Evolutionary conservation across 2,888 invertebrate genomes (phyloP).

Genomic region (Epirrita christyi): DNA sequence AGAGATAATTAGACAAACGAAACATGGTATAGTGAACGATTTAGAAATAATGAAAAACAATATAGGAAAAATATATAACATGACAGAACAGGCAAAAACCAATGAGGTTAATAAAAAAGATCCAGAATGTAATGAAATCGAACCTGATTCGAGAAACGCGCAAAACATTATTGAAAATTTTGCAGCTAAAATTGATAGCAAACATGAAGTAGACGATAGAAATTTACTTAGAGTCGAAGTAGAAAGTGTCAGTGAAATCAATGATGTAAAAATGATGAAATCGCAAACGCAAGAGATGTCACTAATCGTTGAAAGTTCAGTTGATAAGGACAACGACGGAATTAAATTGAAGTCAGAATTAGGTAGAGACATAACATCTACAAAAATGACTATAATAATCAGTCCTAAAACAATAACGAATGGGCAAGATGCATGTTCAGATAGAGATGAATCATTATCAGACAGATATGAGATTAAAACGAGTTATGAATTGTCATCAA

Average conservation of each 20-base stretch:
- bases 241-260: conserved; percentile 49
- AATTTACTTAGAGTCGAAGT: conserved; percentile 59
- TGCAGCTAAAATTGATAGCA: not conserved
- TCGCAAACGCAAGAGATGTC: conserved; percentile 46
- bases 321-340: conserved; percentile 40
- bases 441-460: not conserved
- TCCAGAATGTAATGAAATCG: conserved; percentile 6
- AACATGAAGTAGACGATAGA: conserved; percentile 16
- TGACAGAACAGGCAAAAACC: conserved; percentile 30
- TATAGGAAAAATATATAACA: conserved; percentile 54
- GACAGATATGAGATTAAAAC: not conserved
- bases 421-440: too few species aligned
- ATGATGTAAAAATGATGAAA: conserved; percentile 43
- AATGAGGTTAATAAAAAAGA: conserved; percentile 9
- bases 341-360: conserved; percentile 29
- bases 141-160: not conserved
- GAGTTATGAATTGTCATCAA: conserved; percentile 6
- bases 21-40: conserved; percentile 46
- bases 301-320: conserved; percentile 58
- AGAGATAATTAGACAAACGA: conserved; percentile 33
- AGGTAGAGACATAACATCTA: conserved; percentile 36
- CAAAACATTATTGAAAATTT: not conserved
- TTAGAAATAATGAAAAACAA: conserved; percentile 57
- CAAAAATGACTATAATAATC: conserved; percentile 59
- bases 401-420: conserved; percentile 63